Conservation (phyloP, 2,888 invertebrate genomes). For the Bellardia pandia region DNA sequence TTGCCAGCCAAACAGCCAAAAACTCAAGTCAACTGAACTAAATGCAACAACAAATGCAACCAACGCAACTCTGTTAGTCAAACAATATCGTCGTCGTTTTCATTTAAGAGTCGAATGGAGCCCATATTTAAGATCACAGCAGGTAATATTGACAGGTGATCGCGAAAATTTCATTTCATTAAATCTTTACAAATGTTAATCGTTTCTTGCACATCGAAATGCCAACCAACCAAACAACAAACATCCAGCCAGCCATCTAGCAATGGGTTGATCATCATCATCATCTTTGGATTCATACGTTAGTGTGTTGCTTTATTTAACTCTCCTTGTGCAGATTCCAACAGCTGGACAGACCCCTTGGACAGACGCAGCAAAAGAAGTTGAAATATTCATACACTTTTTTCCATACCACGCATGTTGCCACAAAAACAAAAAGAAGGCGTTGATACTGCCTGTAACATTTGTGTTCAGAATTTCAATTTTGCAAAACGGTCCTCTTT, state of each 20-base stretch:
- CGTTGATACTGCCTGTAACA: slow-evolving; percentile 70
- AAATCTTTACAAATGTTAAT: slow-evolving; percentile 77
- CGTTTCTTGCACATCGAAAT: slow-evolving; percentile 67
- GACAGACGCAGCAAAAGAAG: slow-evolving; percentile 30
- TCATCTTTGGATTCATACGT: slow-evolving; percentile 40
- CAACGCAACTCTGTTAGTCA: slow-evolving; percentile 67
- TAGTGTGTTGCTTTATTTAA: slow-evolving; percentile 27
- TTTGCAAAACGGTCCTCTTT: slow-evolving; percentile 69
- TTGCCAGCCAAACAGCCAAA: slow-evolving; percentile 24
- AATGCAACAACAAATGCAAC: slow-evolving; percentile 20
- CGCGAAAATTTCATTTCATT: slow-evolving; percentile 79
- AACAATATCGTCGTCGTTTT: slow-evolving; percentile 57
- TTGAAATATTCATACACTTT: slow-evolving; percentile 59
- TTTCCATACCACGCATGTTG: slow-evolving; percentile 64
- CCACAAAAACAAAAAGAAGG: slow-evolving; percentile 66
- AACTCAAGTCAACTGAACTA: slow-evolving; percentile 37
- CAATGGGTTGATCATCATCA: slow-evolving; percentile 55
- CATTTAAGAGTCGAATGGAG: slow-evolving; percentile 52
- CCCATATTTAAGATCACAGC: slow-evolving; percentile 78
- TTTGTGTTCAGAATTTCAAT: slow-evolving; percentile 74
- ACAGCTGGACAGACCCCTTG: slow-evolving; percentile 54
- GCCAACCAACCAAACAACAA: slow-evolving; percentile 35
- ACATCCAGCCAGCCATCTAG: slow-evolving; percentile 28
- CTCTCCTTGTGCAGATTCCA: slow-evolving; percentile 27
- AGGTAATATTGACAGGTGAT: slow-evolving; percentile 79